These are phyloP conservation scores for Coleophora deauratella DNA, from an alignment of 2,888 invertebrate species.

Conservation along the genomic window DNA sequence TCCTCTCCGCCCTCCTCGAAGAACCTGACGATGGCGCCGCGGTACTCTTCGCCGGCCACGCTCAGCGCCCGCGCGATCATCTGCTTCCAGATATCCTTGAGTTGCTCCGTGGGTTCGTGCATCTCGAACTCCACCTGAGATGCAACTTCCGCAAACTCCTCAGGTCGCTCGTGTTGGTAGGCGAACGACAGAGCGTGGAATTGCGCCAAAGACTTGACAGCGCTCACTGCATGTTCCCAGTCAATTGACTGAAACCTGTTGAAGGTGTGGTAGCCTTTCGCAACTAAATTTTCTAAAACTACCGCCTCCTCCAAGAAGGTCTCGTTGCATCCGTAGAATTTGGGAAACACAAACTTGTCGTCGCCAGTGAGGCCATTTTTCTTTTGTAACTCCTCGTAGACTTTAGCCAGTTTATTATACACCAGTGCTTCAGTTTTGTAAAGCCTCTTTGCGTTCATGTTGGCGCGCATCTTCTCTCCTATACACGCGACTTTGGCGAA, in stretches of 20 bases:
- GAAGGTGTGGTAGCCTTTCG: conserved; percentile 27
- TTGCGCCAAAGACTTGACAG: conserved; percentile 32
- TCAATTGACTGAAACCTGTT: conserved; percentile 30
- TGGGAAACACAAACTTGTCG: conserved; percentile 23
- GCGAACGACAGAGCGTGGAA: conserved; percentile 52
- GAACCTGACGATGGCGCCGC: conserved; percentile 17
- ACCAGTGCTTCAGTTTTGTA: conserved; percentile 25
- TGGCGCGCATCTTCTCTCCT: conserved; percentile 20
- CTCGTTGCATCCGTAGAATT: conserved; percentile 27
- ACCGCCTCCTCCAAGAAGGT: conserved; percentile 30
- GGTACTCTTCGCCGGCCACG: conserved; percentile 26
- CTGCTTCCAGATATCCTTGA: conserved; percentile 13
- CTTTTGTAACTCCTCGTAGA: conserved; percentile 22
- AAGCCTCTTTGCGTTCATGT: conserved; percentile 17
- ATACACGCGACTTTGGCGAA: conserved; percentile 39
- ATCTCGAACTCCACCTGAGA: conserved; percentile 9
- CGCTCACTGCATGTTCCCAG: conserved; percentile 32
- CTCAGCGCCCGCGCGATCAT: conserved; percentile 14
- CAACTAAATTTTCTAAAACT: conserved; percentile 36
- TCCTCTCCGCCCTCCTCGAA: conserved; percentile 11
- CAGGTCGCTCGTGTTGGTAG: conserved; percentile 36
- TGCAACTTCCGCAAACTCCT: conserved; percentile 18
- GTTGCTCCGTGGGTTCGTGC: background rate
- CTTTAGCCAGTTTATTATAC: conserved; percentile 22
- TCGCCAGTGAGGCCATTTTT: conserved; percentile 17